Conservation (phyloP, 2,797 vertebrate species). For the Tenualosa thibaudeaui region DNA sequence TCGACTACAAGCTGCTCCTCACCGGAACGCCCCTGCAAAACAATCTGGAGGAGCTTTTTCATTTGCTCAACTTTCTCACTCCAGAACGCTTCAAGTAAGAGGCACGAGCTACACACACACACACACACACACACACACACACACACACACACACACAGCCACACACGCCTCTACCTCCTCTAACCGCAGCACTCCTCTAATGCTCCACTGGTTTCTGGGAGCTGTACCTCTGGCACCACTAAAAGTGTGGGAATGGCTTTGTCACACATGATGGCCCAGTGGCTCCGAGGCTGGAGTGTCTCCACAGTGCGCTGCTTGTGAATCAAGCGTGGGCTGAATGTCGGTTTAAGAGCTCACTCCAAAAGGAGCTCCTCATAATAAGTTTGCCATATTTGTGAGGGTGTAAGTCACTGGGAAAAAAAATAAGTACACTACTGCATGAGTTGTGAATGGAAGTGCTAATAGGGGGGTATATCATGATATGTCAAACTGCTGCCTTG, state of each 20-base stretch:
- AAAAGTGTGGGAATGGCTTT: not conserved
- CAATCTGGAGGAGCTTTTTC: constrained; percentile 97
- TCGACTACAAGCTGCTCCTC: constrained; percentile 97
- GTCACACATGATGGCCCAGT: not conserved
- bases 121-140: not conserved
- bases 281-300: not conserved
- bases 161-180: not conserved
- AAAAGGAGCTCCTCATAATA: not conserved
- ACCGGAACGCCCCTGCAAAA: constrained; percentile 98
- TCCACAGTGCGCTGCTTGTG: not conserved
- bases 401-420: not conserved
- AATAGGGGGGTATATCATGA: not conserved
- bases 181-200: not conserved
- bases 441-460: not conserved
- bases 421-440: not conserved
- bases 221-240: not conserved
- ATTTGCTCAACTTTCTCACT: constrained; percentile 97
- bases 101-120: not conserved
- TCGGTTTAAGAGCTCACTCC: not conserved
- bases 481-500: not conserved
- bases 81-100: constrained; percentile 96
- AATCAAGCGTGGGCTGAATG: not conserved
- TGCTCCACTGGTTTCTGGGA: not conserved
- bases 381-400: not conserved
- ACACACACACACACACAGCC: not conserved